Evolutionary conservation across 2,797 vertebrate species (phyloP), one percentile per base, ranked within the genome.

Genomic region (Eutrigla gurnardus): DNA sequence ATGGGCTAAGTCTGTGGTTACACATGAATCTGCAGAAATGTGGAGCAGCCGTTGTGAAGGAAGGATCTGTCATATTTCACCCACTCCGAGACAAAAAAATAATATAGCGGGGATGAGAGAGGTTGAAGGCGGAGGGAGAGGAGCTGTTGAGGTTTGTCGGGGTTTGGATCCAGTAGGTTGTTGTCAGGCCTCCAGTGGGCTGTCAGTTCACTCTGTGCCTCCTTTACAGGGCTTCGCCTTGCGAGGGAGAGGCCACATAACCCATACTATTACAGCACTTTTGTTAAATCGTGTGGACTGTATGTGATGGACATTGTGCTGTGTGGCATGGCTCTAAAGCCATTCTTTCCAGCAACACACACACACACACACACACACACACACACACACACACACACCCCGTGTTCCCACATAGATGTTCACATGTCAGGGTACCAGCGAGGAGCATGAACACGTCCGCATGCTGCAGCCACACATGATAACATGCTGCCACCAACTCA

Each of bases 1-100:
- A 91, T 91, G 89, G 90, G 74, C 79, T 82, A 73, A 77, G 80
- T 88, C 86, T 93, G 90, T 77, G 91, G 91, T 83, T 92, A 77
- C 82, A 74, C 86, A 85, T 89, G 87, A 90, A 87, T 90, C 70
- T 84, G 77, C 75, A 83, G 79, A 91, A 90, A 90, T 89, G 82
- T 84, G 87, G 73, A 84, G 72, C 86, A 80, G 86, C 67, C 84
- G 65, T 80, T 73, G 84, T 66, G 72, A 84, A 74, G 80, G 84
- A 78, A 86, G 81, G 87, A 86, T 88, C 86, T 81, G 92, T 92
- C 89, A 85, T 85, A 88, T 89, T 83, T 90, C 81, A 89, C 66
- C 77, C 77, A n/a, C 67, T 81, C 69, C 14, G 45, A 80, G 76
- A 83, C 77, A 59, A 57, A 80, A 35, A 73, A 78, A 75, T 77